Conservation (phyloP, 2,113 vertebrate genomes). For the Sturnira hondurensis region DNA sequence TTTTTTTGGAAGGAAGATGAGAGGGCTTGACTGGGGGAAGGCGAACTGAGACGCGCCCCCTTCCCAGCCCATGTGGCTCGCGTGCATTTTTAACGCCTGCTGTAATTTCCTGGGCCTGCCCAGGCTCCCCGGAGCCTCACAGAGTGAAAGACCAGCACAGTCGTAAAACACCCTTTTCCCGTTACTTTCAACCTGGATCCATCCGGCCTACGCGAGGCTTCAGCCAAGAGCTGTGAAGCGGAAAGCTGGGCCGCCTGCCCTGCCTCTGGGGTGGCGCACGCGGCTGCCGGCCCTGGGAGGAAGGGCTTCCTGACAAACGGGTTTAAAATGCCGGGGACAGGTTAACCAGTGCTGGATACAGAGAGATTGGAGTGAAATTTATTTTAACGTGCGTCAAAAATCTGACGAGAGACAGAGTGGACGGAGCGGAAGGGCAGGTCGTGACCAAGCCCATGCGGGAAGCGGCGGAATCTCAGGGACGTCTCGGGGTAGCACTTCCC, state of each 20-base stretch:
- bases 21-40: background rate
- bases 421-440: no score
- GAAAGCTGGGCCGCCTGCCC: background rate
- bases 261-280: accelerated
- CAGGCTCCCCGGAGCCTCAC: background rate
- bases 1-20: background rate
- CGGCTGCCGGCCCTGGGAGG: background rate
- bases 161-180: background rate
- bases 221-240: background rate
- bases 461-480: accelerated
- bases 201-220: background rate
- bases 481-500: accelerated
- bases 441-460: no score
- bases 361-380: no score
- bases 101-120: background rate
- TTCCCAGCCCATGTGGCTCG: background rate
- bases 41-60: background rate
- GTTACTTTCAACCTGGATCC: background rate
- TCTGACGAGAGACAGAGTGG: no score
- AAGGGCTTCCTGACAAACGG: background rate
- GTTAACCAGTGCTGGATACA: accelerated
- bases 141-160: background rate
- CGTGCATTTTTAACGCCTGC: background rate
- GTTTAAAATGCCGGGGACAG: background rate
- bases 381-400: no score